A percentile compares a stretch with the other conserved stretches of the same genome.
These are phyloP conservation scores for Caenorhabditis remanei DNA, from an alignment of 1,140 invertebrate species.

Conservation along the genomic window DNA sequence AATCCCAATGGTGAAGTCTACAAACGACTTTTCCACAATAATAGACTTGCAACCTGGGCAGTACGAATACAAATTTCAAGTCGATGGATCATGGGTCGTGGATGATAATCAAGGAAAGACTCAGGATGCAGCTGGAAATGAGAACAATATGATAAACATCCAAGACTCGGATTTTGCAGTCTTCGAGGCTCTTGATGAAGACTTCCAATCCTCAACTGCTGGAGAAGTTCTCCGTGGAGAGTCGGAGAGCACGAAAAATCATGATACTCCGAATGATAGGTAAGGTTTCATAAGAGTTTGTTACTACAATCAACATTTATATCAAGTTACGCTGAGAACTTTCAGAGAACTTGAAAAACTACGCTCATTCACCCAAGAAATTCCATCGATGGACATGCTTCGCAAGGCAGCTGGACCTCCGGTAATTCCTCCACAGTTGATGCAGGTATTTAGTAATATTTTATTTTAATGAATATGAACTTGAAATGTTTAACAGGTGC, in stretches of 20 bases:
- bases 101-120: slow-evolving; percentile 82
- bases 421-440: slow-evolving; percentile 86
- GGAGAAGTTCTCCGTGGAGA: slow-evolving; percentile 74
- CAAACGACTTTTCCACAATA: slow-evolving; percentile 80
- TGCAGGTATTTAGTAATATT: neutral
- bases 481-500: slow-evolving; percentile 82
- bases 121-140: slow-evolving; percentile 54
- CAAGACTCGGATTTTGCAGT: slow-evolving; percentile 78
- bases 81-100: slow-evolving; percentile 95
- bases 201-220: slow-evolving; percentile 76
- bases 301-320: too few relatives aligned
- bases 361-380: slow-evolving; percentile 86
- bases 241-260: slow-evolving; percentile 67
- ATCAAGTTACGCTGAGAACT: too few relatives aligned
- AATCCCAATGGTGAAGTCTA: slow-evolving; percentile 91
- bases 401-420: slow-evolving; percentile 92
- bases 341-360: slow-evolving; percentile 75
- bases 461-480: neutral
- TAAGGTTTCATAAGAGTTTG: neutral
- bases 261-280: slow-evolving; percentile 76
- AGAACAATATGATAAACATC: slow-evolving; percentile 76
- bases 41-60: slow-evolving; percentile 79
- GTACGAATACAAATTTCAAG: slow-evolving; percentile 97
- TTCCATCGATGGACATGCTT: slow-evolving; percentile 89
- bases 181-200: slow-evolving; percentile 76